phyloP scores from a whole-genome alignment of 2,113 vertebrate species.

The Rhinolophus sinicus region DNA sequence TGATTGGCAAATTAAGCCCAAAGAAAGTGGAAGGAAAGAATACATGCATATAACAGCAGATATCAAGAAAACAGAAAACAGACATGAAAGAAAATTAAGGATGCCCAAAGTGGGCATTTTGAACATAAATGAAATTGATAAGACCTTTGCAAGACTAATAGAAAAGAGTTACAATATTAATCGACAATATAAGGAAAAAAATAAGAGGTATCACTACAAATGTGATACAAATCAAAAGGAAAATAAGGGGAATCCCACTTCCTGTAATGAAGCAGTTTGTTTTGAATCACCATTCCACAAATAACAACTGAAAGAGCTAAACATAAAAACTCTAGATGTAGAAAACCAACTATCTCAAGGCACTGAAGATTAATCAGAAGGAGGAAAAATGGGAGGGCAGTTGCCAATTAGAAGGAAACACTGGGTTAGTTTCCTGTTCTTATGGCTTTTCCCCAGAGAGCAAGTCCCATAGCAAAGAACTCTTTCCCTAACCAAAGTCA shows the following conservation, averaged over 20 bases:
- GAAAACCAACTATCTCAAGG: neutral
- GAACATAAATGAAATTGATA: neutral
- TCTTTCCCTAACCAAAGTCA: neutral
- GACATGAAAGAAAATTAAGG: neutral
- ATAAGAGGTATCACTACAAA: neutral
- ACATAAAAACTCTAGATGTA: neutral
- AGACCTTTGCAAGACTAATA: neutral
- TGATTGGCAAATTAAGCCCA: neutral
- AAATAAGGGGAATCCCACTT: neutral
- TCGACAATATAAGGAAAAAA: neutral
- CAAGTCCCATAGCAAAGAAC: neutral
- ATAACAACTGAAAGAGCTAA: neutral
- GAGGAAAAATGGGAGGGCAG: neutral
- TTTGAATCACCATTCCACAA: neutral
- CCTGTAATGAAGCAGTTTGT: neutral
- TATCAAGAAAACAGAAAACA: neutral
- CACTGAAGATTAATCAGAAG: neutral
- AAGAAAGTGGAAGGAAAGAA: neutral
- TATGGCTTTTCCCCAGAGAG: neutral
- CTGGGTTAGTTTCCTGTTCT: neutral
- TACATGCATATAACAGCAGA: neutral
- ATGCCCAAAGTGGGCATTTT: neutral
- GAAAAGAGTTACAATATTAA: neutral
- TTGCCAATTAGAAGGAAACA: neutral
- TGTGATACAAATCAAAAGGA: slow-evolving; percentile 8